Conservation (phyloP, 2,113 vertebrate genomes). For the Ifrita kowaldi region DNA sequence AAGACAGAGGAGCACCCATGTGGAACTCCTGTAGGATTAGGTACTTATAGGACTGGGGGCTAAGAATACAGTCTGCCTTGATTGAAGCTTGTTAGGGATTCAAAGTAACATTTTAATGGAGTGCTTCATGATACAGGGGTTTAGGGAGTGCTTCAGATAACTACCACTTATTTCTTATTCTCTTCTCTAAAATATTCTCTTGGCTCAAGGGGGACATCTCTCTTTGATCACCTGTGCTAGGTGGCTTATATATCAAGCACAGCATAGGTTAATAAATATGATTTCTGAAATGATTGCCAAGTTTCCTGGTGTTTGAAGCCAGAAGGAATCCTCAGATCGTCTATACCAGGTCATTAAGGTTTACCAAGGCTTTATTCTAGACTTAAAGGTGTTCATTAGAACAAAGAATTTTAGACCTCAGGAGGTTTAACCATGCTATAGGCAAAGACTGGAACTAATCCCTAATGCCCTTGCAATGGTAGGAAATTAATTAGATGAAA, state of each 20-base stretch:
- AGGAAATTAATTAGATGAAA: conserved; percentile 44
- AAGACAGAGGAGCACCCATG: not conserved
- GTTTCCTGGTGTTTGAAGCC: conserved; percentile 12
- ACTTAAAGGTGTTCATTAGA: conserved; percentile 44
- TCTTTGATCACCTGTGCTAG: conserved; percentile 32
- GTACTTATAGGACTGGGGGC: not conserved
- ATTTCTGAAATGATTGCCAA: conserved; percentile 37
- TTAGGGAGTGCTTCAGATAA: conserved; percentile 14
- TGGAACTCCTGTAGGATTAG: not conserved
- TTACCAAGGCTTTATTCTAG: conserved; percentile 28
- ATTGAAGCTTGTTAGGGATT: not conserved
- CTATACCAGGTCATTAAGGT: conserved; percentile 18
- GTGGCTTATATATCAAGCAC: conserved; percentile 14
- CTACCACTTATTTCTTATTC: conserved; percentile 23
- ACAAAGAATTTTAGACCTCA: conserved; percentile 25
- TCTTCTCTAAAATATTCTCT: not conserved
- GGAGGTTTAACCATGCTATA: conserved; percentile 17
- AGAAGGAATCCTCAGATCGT: not conserved
- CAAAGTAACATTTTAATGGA: conserved; percentile 1
- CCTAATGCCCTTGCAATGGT: not conserved
- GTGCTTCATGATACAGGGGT: not conserved
- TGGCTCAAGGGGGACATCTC: not conserved
- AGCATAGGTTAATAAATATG: conserved; percentile 34
- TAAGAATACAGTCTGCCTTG: not conserved
- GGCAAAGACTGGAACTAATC: conserved; percentile 40